Conservation (phyloP, 2,113 vertebrate genomes). For the Calidris pugnax region DNA sequence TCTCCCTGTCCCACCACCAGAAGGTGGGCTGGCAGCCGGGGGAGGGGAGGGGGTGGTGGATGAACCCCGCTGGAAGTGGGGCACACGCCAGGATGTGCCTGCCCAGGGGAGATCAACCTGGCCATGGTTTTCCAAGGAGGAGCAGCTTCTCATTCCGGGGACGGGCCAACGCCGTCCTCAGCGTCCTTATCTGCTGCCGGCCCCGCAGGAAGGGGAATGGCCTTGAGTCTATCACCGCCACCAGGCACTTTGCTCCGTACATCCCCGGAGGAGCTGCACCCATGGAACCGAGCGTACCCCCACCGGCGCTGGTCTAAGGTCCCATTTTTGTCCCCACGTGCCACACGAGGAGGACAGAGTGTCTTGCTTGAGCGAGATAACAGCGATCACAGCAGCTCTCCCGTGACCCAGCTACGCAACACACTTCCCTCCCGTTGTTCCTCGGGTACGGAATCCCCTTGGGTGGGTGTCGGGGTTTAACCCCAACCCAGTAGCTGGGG, state of each 20-base stretch:
- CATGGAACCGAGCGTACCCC: accelerated
- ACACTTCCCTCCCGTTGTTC: accelerated
- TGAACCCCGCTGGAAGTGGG: not conserved
- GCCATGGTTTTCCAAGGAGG: accelerated
- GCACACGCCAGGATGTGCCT: not conserved
- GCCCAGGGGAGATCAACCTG: not conserved
- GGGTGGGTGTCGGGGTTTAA: not conserved
- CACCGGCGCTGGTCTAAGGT: not conserved
- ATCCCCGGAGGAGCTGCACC: not conserved
- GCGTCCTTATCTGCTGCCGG: not conserved
- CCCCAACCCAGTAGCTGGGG: not conserved
- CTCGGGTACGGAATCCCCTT: accelerated
- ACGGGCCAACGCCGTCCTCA: not conserved
- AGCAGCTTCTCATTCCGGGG: not conserved
- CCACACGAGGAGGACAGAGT: not conserved
- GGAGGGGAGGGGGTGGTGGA: accelerated
- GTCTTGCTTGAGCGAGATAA: not conserved
- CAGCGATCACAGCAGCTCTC: not conserved
- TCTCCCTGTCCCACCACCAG: not conserved
- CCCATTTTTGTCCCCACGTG: not conserved
- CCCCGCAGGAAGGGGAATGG: not conserved
- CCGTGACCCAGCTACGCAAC: not conserved
- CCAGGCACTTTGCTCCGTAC: not conserved
- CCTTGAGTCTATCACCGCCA: not conserved
- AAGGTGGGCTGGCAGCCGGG: accelerated